These are phyloP conservation scores for Eurytoma adleriae DNA, from an alignment of 2,888 invertebrate genomes.

Conservation along the genomic window DNA sequence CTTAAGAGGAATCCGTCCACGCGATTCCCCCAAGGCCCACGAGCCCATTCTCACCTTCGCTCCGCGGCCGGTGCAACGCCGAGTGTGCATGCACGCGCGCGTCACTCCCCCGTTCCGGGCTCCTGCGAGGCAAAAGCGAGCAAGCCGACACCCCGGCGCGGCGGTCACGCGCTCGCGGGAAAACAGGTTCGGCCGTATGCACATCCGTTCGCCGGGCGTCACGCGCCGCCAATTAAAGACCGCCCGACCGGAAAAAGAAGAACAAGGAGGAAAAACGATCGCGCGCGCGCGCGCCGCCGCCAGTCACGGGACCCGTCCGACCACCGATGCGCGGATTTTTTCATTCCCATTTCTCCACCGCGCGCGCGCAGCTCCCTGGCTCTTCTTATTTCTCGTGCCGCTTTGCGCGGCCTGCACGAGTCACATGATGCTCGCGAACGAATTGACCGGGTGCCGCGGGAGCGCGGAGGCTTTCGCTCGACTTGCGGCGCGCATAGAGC, in stretches of 20 bases:
- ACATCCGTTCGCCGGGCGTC: constrained; percentile 8
- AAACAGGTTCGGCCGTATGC: neutral
- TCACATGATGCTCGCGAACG: neutral
- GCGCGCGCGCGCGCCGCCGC: constrained; percentile 14
- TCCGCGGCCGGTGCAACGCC: neutral
- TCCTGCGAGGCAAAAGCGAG: neutral
- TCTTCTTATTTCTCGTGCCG: neutral
- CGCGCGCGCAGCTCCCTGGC: neutral
- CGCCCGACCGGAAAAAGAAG: constrained; percentile 18
- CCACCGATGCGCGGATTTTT: neutral
- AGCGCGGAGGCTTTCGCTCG: too few species aligned
- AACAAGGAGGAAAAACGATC: constrained; percentile 10
- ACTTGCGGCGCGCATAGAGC: too few species aligned
- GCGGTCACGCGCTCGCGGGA: neutral
- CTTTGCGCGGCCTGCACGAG: neutral
- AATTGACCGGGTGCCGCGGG: neutral
- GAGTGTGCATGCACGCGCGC: too few species aligned
- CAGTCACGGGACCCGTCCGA: constrained; percentile 33
- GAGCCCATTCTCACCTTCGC: neutral
- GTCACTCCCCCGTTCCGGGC: neutral
- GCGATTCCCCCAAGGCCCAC: too few species aligned
- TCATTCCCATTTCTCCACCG: constrained; percentile 2
- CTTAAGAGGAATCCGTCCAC: too few species aligned
- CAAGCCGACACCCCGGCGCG: neutral
- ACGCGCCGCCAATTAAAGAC: constrained; percentile 14